Conservation (phyloP, 2,797 vertebrate genomes). For the Coracias cyanogaster region DNA sequence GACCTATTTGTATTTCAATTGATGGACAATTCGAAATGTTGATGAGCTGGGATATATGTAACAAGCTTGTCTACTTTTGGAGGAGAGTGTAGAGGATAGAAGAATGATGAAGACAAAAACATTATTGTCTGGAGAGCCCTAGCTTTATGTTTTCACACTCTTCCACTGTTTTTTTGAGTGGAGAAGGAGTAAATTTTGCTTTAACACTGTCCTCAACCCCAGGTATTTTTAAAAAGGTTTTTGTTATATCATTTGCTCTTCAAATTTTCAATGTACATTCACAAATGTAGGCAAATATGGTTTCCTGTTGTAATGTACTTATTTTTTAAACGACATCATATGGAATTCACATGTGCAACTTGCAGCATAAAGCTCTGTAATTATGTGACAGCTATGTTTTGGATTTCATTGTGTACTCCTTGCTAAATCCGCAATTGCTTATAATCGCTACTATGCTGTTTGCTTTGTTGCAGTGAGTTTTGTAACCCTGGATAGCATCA, state of each 20-base stretch:
- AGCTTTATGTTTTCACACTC: neutral
- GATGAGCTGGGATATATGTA: neutral
- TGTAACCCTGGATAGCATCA: neutral
- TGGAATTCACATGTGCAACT: neutral
- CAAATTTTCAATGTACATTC: neutral
- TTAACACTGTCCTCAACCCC: neutral
- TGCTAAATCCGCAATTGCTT: neutral
- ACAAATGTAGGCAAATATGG: neutral
- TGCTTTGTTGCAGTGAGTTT: neutral
- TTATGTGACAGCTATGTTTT: neutral
- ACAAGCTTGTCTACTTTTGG: neutral
- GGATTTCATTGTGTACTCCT: neutral
- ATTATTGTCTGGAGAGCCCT: neutral
- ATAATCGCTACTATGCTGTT: neutral
- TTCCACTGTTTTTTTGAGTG: neutral
- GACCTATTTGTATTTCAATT: neutral
- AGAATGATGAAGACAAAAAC: neutral
- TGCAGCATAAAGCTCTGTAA: neutral
- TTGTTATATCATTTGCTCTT: neutral
- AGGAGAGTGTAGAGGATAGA: neutral
- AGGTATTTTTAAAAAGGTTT: neutral
- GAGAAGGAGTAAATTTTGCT: neutral
- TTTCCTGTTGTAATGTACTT: neutral
- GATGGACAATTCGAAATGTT: neutral
- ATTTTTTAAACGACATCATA: neutral